Evolutionary conservation across 2,888 invertebrate genomes (phyloP), one percentile per base, ranked within the genome.

Genomic region (Halictus quadricinctus): DNA sequence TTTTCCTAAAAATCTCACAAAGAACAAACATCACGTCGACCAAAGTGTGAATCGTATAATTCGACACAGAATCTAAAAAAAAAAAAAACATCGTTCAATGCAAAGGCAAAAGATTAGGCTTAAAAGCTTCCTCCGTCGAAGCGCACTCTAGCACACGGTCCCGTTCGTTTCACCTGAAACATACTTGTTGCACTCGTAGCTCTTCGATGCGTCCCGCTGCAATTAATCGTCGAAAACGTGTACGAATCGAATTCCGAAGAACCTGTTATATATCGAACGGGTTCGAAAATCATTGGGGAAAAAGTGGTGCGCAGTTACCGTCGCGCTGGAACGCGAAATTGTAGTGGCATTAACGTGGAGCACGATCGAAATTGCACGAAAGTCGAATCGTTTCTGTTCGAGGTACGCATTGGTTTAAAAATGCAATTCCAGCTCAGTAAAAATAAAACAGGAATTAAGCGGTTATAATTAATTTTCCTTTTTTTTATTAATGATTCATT

Each of bases 381-480:
- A 50, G 73, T 75, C 70, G 75, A 78, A 78, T 66, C 50, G 83
- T 75, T 75, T 60, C n/a, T 41, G 48, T 69, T 29, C 69, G 60
- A 12, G 1, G 46, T 54, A 4, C 58, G 0, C 54, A n/a, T 54
- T n/a, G 10, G 21, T n/a, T 54, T 54, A 54, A 54, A 54, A 54
- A 54, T n/a, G 21, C 10, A 54, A 54, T n/a, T 54, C 10, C 4
- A 54, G 10, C n/a, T 54, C 54, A 8, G 21, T 2, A n/a, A 54
- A 54, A n/a, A 54, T 54, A 21, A 21, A 54, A 54, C 2, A 21
- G 8, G 2, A 54, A 54, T 54, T 1, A 54, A 54, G 8, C 8
- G 50, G 21, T 21, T 21, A 54, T 54, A 54, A 2, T 54, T 21
- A 0, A 54, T 54, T 54, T 21, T 36, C 36, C 3, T 36, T 36